Evolutionary conservation across 37 sponge, comb jelly and placozoan genomes (phyloP), one percentile per base, ranked within the genome.

Genomic region (Crambe crambe): DNA sequence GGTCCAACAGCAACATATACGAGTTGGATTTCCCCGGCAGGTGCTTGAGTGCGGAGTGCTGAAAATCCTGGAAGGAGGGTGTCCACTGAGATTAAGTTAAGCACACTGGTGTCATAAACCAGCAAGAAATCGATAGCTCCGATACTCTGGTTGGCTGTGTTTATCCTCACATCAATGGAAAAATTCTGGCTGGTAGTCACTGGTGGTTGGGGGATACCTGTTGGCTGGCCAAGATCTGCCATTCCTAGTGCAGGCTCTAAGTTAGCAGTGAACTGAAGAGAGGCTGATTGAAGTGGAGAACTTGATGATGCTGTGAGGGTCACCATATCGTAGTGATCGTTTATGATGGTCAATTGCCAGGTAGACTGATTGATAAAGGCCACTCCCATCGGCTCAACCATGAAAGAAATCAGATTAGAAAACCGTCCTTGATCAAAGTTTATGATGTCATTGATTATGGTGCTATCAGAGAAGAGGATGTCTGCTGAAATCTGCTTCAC

Each of bases 121-220:
- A 81, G 32, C 29, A 58, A 21, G 40, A 76, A 29, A 25, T 87
- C 82, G 9, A 81, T 31, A 15, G 77, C 88, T 42, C 60, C 58
- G 40, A 87, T 35, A 18, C 23, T 35, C 4, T 42, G 29, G 56
- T 40, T 32, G 10, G 70, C 90, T 25, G 56, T 37, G 56, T 86
- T 87, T 61, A 80, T 42, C 1, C 88, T 62, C 23, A 91, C 71
- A 22, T 83, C 81, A 20, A 84, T 80, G 37, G 80, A 75, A 57
- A 87, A 87, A 2, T 75, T 83, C 1, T 70, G 69, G 3, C 80
- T 76, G 26, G 60, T 56, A 21, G 34, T 20, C 3, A 87, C 81
- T 59, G 85, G 80, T 31, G 84, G 76, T 29, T 79, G 74, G 21
- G 88, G 76, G 58, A 87, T 42, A 25, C 88, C 88, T 5, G 9